Base-by-base conservation (phyloP, 2,888 invertebrate genomes). In the Chrysolina oricalcia region DNA sequence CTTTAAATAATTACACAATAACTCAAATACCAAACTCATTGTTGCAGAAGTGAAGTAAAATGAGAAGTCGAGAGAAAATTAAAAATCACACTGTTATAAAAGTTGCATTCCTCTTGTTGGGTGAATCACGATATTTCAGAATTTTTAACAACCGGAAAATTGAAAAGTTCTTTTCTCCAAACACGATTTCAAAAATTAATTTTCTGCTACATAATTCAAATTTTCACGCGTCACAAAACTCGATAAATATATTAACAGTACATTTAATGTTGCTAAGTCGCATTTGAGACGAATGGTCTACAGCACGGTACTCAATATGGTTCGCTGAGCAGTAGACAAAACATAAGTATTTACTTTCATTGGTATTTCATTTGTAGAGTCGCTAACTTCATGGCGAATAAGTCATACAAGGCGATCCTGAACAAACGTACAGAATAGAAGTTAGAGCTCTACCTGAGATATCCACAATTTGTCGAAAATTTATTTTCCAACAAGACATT, bases 181-280 rank as follows among this genome's bases (percentile, higher is more conserved):
- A 13, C 65, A 67, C 67, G 67, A 50, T 67, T 9, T 50, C 27
- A 19, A 9, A 67, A 35, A 50, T 50, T 50, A 67, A 67, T 67
- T 67, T 67, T 67, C 67, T 8, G 67, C 67, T 13, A 67, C 67
- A 67, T 67, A 67, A 67, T 50, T 67, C 48, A 67, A 15, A 66
- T 21, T 4, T 48, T 48, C 19, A 40, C 27, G 65, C 23, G 46
- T 23, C 65, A 15, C 46, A 46, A 15, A 48, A 19, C 64, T 43
- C 11, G n/a, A 15, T 27, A 43, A 15, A 4, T 21, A 53, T 1
- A 53, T 53, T 15, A 17, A 53, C 21, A 53, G 53, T 53, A 35
- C 4, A 35, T 35, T 3, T 35, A 35, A 6, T 35, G 35, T 35
- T 35, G 35, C 35, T 35, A 6, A 3, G 35, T 35, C 6, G 35